A percentile compares a stretch with the other conserved stretches of the same genome.
Evolutionary conservation across 1,140 invertebrate genomes (phyloP).

Genomic region (Plectrocnemia conspersa): DNA sequence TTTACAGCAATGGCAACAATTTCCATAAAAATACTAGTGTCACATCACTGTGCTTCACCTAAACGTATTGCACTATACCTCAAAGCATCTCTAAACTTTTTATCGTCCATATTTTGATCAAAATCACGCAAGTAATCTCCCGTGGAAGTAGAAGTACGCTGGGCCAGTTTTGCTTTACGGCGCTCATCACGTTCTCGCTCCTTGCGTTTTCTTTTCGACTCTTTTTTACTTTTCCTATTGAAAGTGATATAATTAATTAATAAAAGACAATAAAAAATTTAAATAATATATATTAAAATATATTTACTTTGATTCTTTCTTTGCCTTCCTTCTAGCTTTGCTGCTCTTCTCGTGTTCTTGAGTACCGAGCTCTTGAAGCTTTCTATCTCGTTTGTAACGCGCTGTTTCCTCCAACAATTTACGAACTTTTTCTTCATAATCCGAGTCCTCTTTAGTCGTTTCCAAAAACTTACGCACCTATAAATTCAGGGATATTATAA

Average conservation of each 20-base stretch:
- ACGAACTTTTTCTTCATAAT: conserved; percentile 77
- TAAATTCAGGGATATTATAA: conserved; percentile 41
- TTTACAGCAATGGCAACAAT: background rate
- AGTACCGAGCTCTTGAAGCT: conserved; percentile 52
- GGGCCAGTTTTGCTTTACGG: conserved; percentile 46
- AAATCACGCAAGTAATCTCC: conserved; percentile 56
- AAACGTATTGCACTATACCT: conserved; percentile 44
- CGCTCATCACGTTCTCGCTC: conserved; percentile 52
- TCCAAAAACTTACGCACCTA: conserved; percentile 71
- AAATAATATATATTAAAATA: conserved; percentile 1
- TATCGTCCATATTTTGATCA: conserved; percentile 57
- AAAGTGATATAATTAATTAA: conserved; percentile 14
- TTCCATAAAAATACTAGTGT: background rate
- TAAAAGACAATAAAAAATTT: conserved; percentile 13
- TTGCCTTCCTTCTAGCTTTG: conserved; percentile 63
- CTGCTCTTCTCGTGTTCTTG: conserved; percentile 67
- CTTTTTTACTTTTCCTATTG: conserved; percentile 61
- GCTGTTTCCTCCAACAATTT: conserved; percentile 76
- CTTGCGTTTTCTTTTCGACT: conserved; percentile 62
- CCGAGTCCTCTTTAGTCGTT: conserved; percentile 74
- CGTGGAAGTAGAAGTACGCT: conserved; percentile 43
- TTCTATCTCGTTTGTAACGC: conserved; percentile 72
- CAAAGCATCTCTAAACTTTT: conserved; percentile 61
- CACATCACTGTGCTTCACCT: background rate
- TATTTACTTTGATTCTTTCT: conserved; percentile 35